A percentile compares a stretch with the other conserved stretches of the same genome.
Evolutionary conservation across 2,797 vertebrate genomes (phyloP).

Genomic region (Trichosurus vulpecula): DNA sequence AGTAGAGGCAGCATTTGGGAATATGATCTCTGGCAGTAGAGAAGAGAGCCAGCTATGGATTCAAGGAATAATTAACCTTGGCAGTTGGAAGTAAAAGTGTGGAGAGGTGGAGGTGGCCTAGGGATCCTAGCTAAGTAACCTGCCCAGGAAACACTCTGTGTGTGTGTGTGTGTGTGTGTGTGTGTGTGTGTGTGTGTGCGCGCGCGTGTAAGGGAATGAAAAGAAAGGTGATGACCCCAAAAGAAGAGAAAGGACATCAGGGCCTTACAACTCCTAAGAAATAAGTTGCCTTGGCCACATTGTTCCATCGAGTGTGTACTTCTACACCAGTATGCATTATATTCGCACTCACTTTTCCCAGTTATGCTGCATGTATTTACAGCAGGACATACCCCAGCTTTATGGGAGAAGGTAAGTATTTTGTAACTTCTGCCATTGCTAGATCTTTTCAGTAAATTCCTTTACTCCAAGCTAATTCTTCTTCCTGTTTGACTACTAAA

Average conservation of each 20-base stretch:
- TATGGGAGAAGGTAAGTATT: neutral
- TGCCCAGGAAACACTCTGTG: too few relatives aligned
- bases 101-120: neutral
- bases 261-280: neutral
- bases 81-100: neutral
- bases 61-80: neutral
- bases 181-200: neutral
- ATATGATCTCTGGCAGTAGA: neutral
- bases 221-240: neutral
- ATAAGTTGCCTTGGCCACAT: neutral
- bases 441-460: neutral
- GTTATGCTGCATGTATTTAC: neutral
- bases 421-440: neutral
- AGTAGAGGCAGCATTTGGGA: neutral
- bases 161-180: too few relatives aligned
- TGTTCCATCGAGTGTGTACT: neutral
- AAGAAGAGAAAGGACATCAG: neutral
- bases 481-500: neutral
- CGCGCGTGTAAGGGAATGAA: too few relatives aligned
- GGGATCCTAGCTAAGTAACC: neutral
- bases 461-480: neutral
- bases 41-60: neutral
- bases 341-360: neutral
- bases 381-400: neutral
- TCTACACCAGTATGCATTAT: neutral